Conservation (phyloP, 1,140 invertebrate genomes). For the Sycobia sp. region DNA sequence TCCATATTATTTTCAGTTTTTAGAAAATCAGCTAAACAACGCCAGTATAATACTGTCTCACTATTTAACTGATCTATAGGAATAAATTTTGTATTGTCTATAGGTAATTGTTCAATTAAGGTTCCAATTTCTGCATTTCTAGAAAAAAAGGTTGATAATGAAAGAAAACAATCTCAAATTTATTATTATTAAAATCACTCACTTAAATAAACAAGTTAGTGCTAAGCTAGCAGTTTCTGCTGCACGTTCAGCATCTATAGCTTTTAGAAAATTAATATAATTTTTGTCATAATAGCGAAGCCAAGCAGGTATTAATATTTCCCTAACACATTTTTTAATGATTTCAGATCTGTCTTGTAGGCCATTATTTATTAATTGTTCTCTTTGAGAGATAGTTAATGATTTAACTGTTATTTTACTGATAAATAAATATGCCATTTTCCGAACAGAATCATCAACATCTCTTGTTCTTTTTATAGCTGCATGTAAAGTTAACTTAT, state of each 20-base stretch:
- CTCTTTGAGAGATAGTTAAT: conserved; percentile 72
- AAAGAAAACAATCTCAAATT: neutral
- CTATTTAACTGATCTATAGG: conserved; percentile 61
- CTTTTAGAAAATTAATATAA: conserved; percentile 66
- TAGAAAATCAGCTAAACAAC: conserved; percentile 63
- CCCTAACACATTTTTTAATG: conserved; percentile 60
- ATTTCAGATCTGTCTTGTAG: conserved; percentile 68
- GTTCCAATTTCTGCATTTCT: conserved; percentile 38
- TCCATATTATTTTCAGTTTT: conserved; percentile 49
- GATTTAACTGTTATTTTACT: conserved; percentile 70
- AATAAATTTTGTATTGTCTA: conserved; percentile 59
- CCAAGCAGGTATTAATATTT: conserved; percentile 69
- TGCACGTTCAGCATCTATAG: conserved; percentile 64
- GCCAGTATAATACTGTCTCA: conserved; percentile 71
- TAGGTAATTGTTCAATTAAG: conserved; percentile 46
- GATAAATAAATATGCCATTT: conserved; percentile 74
- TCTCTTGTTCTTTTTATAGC: conserved; percentile 76
- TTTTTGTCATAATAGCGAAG: conserved; percentile 67
- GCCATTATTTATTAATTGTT: conserved; percentile 69
- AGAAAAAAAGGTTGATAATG: conserved; percentile 23
- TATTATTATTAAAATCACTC: conserved; percentile 23
- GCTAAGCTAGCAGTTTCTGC: conserved; percentile 44
- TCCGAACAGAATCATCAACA: conserved; percentile 75
- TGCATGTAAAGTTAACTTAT: conserved; percentile 51
- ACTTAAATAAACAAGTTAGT: conserved; percentile 48